Base-by-base conservation (phyloP, 2,113 vertebrate species). In the Neolamprologus fasciatus region DNA sequence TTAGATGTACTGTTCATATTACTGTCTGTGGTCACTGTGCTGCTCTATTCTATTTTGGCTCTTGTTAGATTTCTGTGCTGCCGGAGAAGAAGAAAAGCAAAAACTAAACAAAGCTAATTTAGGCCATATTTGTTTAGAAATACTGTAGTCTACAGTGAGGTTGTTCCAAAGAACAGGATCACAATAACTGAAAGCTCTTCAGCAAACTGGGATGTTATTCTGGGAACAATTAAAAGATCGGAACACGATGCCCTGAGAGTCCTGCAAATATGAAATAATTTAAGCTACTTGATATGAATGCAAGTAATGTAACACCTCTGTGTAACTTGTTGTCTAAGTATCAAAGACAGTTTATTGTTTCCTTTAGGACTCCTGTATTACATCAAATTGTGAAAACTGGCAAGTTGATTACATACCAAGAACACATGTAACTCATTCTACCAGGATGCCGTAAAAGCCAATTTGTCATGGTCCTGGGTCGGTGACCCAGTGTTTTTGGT, bases 1-100 rank as follows among this genome's bases (percentile, higher is more conserved):
- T 16, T 95, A 54, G 95, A 96, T 86, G 92, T 96, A 4, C 1
- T 95, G n/a, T 19, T 96, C 14, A 9, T 94, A 3, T 40, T 96
- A 2, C 40, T 94, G 45, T 57, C 89, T 21, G 51, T 17, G 26
- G 14, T 33, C 8, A 31, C 45, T 13, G 55, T 37, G 2, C 37
- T 93, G 45, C 4, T 93, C 17, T 14, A 92, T 7, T 84, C 53
- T 16, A 57, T 61, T 73, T n/a, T 86, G 21, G 85, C 31, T 10
- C 1, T 94, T 28, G 79, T 94, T 9, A 89, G 92, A 82, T 89
- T 90, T 37, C 4, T 95, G 1, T 96, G 94, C 82, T 92, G 85
- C 85, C 90, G 82, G 84, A 35, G 12, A 9, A 91, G 80, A 83
- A 87, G 71, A 55, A 95, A 90, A 54, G 76, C 5, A 81, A 96